Conservation (phyloP, 2,797 vertebrate genomes). For the Sebastes itinus region DNA sequence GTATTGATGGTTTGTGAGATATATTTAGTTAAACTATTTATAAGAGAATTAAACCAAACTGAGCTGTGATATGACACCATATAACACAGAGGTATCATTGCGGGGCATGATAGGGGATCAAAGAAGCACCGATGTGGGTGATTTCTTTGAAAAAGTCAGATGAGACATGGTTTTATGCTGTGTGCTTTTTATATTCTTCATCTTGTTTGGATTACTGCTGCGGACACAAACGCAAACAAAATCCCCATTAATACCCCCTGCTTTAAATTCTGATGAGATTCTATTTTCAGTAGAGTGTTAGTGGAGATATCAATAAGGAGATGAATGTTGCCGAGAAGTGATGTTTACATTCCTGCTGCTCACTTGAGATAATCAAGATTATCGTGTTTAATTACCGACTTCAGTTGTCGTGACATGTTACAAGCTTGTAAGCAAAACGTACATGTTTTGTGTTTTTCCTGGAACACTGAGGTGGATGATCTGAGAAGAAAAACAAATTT, state of each 20-base stretch:
- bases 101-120: constrained; percentile 4
- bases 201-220: constrained; percentile 15
- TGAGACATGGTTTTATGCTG: not conserved
- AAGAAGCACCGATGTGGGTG: not conserved
- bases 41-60: constrained; percentile 30
- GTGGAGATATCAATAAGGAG: constrained; percentile 33
- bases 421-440: constrained; percentile 30
- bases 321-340: constrained; percentile 57
- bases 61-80: constrained; percentile 26
- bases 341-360: constrained; percentile 61
- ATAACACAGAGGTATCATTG: not conserved
- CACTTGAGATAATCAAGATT: constrained; percentile 41
- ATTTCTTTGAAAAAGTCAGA: not conserved
- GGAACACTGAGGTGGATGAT: constrained; percentile 15
- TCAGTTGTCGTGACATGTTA: constrained; percentile 15
- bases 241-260: constrained; percentile 7
- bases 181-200: constrained; percentile 35
- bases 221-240: constrained; percentile 20
- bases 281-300: constrained; percentile 30
- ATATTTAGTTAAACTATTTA: constrained; percentile 10
- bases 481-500: constrained; percentile 25
- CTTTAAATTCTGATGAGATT: constrained; percentile 33
- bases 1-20: constrained; percentile 35
- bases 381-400: constrained; percentile 31
- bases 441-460: constrained; percentile 11